Evolutionary conservation across 2,888 invertebrate species (phyloP), one percentile per base, ranked within the genome.

Genomic region (Pterostichus niger): DNA sequence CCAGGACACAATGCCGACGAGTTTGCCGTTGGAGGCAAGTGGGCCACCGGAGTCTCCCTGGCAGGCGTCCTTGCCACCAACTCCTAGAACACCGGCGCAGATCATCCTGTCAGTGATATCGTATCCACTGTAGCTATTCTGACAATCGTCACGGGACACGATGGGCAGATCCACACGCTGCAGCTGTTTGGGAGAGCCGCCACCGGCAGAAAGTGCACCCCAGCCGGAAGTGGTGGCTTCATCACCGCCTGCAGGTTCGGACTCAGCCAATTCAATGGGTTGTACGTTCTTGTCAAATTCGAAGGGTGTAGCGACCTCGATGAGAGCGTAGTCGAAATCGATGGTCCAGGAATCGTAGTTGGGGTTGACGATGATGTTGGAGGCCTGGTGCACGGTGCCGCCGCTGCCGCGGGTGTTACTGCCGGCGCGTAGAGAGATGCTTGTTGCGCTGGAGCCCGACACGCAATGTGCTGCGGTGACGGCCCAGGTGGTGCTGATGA

Each of bases 81-180:
- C 24, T 31, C 84, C 71, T 6, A 81, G 33, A 17, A 82, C 40
- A 11, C 86, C 86, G 44, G 86, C 86, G 84, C 87, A 87, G 68
- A 87, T 83, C 86, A 87, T 87, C 6, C 85, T 83, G 24, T 85
- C 85, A 49, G 86, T 85, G 79, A 86, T 84, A 9, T 82, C 56
- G 24, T 75, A 35, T 0, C 64, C n/a, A 2, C 84, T 83, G 46
- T 86, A 86, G 7, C 82, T 82, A 2, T 44, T n/a, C 49, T 84
- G 85, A 80, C 90, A 90, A 17, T 87, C 86, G 0, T 52, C 80
- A 33, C 87, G 86, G 84, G 83, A 83, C 4, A 88, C 85, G 46
- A 88, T 87, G 10, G 85, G 80, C 9, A 90, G 87, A 5, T 85
- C 17, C 2, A 87, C 88, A 6, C 86, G 86, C 86, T 89, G 88